Percentiles rank a stretch among this genome's conserved stretches.
These are phyloP conservation scores for Neodiprion lecontei DNA, from an alignment of 1,140 invertebrate genomes.

Conservation along the genomic window DNA sequence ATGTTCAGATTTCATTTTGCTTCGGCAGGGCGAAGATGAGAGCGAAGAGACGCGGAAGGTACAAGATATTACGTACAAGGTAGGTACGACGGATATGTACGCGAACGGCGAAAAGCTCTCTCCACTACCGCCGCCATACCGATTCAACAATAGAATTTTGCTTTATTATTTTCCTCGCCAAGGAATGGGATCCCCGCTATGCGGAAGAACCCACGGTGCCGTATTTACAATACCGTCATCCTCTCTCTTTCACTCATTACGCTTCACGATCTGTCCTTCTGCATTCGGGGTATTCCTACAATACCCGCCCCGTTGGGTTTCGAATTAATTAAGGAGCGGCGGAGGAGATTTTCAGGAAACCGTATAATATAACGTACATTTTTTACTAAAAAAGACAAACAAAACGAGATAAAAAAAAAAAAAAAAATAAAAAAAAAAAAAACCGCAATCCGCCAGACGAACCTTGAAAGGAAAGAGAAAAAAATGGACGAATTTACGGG, in stretches of 20 bases:
- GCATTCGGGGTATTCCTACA: not conserved
- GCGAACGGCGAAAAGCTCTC: not conserved
- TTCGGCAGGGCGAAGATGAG: not conserved
- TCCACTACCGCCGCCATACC: not conserved
- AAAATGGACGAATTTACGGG: too few relatives aligned
- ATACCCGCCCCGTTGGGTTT: not conserved
- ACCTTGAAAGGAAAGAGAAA: too few relatives aligned
- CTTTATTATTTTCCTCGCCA: not conserved
- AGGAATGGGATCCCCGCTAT: not conserved
- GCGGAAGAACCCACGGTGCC: too few relatives aligned
- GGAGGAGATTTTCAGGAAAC: not conserved
- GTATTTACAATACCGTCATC: not conserved
- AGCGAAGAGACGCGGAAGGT: too few relatives aligned
- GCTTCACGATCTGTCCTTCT: not conserved
- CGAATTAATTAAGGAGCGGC: not conserved
- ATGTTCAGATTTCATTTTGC: not conserved
- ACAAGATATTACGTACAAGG: too few relatives aligned
- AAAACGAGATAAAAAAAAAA: not conserved
- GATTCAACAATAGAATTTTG: not conserved
- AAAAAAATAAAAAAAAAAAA: not conserved
- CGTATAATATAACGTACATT: not conserved
- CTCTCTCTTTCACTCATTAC: conserved; percentile 2
- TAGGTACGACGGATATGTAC: too few relatives aligned
- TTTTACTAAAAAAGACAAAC: not conserved
- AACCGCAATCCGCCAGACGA: too few relatives aligned